Percentiles rank a stretch among this genome's conserved stretches.
phyloP scores from a whole-genome alignment of 2,888 invertebrate species.

The Aelia acuminata region DNA sequence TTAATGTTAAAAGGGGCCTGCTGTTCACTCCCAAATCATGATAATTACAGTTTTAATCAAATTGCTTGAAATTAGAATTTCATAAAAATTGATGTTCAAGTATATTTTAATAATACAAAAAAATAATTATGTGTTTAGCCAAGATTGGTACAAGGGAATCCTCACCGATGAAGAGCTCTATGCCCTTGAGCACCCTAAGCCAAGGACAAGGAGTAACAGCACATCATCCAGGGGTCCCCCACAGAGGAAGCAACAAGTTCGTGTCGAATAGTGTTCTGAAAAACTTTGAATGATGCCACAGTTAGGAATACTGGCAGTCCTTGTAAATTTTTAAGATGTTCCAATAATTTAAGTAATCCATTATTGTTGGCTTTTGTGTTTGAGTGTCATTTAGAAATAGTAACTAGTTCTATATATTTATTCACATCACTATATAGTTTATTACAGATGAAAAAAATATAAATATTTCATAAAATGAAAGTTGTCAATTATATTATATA shows the following conservation, averaged over 20 bases:
- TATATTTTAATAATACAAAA: too few species aligned
- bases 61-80: too few species aligned
- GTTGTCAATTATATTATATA: too few species aligned
- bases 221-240: conserved; percentile 67
- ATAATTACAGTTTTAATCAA: too few species aligned
- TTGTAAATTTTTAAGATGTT: conserved; percentile 45
- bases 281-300: conserved; percentile 7
- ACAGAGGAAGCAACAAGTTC: conserved; percentile 67
- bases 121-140: conserved; percentile 73
- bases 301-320: conserved; percentile 52
- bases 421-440: neutral
- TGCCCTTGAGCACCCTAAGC: conserved; percentile 84
- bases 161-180: conserved; percentile 85
- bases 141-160: conserved; percentile 90
- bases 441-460: neutral
- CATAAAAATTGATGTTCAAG: too few species aligned
- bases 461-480: too few species aligned
- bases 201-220: conserved; percentile 66
- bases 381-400: conserved; percentile 53
- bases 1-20: too few species aligned
- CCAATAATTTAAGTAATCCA: conserved; percentile 4
- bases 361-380: conserved; percentile 5
- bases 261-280: neutral
- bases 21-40: too few species aligned
- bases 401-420: conserved; percentile 9